Evolutionary conservation across 1,140 invertebrate genomes (phyloP).

Genomic region (Drosophila aff.): DNA sequence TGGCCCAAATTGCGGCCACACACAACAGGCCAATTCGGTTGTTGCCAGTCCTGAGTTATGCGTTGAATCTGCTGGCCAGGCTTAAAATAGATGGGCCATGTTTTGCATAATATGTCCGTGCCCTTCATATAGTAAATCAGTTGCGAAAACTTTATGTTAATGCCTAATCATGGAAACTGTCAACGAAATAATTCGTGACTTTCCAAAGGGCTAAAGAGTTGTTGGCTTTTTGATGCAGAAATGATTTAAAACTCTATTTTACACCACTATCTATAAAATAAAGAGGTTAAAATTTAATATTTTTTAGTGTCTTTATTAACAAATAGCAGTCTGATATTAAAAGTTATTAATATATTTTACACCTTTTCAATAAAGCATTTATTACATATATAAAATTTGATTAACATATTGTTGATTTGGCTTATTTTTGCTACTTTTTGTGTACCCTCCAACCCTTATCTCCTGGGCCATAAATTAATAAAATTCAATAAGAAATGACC

Average conservation of each 20-base stretch:
- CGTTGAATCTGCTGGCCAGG: constrained; percentile 22
- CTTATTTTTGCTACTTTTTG: background rate
- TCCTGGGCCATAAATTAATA: constrained; percentile 11
- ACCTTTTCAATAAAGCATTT: background rate
- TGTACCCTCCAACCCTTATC: background rate
- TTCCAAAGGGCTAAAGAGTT: too few species aligned
- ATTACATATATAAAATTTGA: background rate
- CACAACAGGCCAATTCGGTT: constrained; percentile 26
- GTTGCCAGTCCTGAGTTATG: constrained; percentile 29
- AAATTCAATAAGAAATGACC: constrained; percentile 24
- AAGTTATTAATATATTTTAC: background rate
- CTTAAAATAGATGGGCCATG: constrained; percentile 23
- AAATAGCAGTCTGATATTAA: background rate
- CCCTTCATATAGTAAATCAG: constrained; percentile 27
- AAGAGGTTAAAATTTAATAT: background rate
- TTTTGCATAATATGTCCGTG: constrained; percentile 36
- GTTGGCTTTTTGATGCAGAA: background rate
- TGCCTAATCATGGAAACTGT: constrained; percentile 34
- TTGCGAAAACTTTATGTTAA: constrained; percentile 37
- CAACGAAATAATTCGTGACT: constrained; percentile 17
- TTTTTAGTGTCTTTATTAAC: background rate
- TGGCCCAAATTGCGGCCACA: constrained; percentile 30
- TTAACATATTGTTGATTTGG: background rate
- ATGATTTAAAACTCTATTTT: too few species aligned
- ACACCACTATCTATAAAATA: background rate